phyloP scores from a whole-genome alignment of 2,113 vertebrate species.

The Silurus glanis region DNA sequence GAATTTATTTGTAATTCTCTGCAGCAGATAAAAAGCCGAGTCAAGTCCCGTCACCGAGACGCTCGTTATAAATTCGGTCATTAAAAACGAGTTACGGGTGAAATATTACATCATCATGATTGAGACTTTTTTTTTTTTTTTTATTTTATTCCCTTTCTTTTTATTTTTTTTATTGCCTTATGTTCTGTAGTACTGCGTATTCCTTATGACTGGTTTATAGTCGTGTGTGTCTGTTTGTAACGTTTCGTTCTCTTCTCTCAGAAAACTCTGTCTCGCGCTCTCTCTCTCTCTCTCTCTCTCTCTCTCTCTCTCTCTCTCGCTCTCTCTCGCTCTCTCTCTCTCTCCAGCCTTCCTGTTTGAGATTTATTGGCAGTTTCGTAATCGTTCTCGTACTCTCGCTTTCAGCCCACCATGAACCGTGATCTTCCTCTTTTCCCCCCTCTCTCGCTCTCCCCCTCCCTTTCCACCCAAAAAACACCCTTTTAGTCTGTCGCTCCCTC shows the following conservation, averaged over 20 bases:
- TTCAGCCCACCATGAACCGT: conserved; percentile 35
- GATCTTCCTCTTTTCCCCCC: neutral
- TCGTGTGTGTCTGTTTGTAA: neutral
- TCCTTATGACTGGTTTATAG: neutral
- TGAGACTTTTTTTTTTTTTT: neutral
- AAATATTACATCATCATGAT: conserved; percentile 2
- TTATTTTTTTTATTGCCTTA: neutral
- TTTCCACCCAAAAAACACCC: neutral
- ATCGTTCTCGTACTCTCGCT: conserved; percentile 15
- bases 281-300: conserved; percentile 4
- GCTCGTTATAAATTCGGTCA: conserved; percentile 26
- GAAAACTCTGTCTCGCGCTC: neutral
- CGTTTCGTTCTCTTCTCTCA: neutral
- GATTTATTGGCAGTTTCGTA: conserved; percentile 50
- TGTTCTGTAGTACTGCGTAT: neutral
- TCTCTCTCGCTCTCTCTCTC: neutral
- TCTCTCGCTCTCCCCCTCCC: no score
- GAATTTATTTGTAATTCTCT: conserved; percentile 23
- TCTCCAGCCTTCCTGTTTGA: conserved; percentile 24
- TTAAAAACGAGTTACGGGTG: conserved; percentile 26
- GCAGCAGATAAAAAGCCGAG: conserved; percentile 19
- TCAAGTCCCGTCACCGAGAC: conserved; percentile 20
- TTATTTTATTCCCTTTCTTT: neutral
- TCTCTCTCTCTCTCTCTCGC: neutral
- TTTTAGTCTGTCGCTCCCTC: conserved; percentile 55